phyloP scores from a whole-genome alignment of 2,888 invertebrate genomes.

The Ectemnius lituratus region DNA sequence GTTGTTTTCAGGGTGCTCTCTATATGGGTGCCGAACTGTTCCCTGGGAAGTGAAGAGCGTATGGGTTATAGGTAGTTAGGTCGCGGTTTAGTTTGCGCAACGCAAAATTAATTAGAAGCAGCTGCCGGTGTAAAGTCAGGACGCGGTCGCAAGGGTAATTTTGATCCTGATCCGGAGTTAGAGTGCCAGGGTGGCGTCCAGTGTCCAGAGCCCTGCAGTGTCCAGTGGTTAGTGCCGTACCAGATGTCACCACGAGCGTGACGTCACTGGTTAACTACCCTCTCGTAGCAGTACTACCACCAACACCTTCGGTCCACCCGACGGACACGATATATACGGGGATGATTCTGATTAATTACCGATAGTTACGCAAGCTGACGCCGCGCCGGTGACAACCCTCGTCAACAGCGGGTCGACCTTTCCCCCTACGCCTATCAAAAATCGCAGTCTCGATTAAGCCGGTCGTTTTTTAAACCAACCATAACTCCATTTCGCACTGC shows the following conservation, averaged over 20 bases:
- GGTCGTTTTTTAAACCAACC: constrained; percentile 20
- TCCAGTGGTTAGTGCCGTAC: constrained; percentile 72
- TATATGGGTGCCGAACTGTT: neutral
- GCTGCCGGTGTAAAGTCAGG: constrained; percentile 60
- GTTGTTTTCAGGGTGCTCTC: too few species aligned
- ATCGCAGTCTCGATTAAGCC: constrained; percentile 37
- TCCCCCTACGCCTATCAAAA: constrained; percentile 42
- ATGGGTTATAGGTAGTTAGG: constrained; percentile 7
- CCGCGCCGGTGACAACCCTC: constrained; percentile 69
- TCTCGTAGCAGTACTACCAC: constrained; percentile 54
- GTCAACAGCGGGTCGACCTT: constrained; percentile 45
- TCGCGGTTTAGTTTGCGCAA: constrained; percentile 31
- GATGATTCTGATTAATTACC: constrained; percentile 78
- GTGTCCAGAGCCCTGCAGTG: constrained; percentile 67
- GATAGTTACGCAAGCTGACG: constrained; percentile 77
- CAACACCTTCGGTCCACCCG: constrained; percentile 48
- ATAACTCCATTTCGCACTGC: neutral
- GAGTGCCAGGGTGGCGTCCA: constrained; percentile 48
- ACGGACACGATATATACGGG: constrained; percentile 70
- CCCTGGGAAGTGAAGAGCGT: neutral
- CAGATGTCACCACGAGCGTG: constrained; percentile 78
- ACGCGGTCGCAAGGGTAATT: constrained; percentile 70
- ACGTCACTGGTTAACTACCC: constrained; percentile 78
- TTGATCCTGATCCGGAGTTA: constrained; percentile 71
- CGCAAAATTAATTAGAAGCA: constrained; percentile 74